These are phyloP conservation scores for Drosophila jambulina DNA, from an alignment of 1,140 invertebrate genomes.

Conservation along the genomic window DNA sequence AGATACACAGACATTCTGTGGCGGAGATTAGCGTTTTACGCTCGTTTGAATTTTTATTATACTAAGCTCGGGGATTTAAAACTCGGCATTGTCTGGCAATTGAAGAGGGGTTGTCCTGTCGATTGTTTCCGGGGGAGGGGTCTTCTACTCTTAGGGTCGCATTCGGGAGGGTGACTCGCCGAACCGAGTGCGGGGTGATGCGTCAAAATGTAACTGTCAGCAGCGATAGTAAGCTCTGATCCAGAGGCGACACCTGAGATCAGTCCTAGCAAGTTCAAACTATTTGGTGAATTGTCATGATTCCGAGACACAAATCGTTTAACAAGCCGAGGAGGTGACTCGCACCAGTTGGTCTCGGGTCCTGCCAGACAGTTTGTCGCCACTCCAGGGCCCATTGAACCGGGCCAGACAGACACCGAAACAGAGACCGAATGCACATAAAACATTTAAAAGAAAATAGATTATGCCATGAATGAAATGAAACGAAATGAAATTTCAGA, in stretches of 20 bases:
- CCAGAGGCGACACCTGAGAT: slow-evolving; percentile 28
- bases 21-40: slow-evolving; percentile 84
- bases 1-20: slow-evolving; percentile 64
- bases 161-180: slow-evolving; percentile 24
- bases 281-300: slow-evolving; percentile 31
- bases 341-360: slow-evolving; percentile 37
- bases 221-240: slow-evolving; percentile 30
- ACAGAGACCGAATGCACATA: slow-evolving; percentile 52
- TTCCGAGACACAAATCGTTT: slow-evolving; percentile 43
- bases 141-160: slow-evolving; percentile 27
- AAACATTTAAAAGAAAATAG: slow-evolving; percentile 81
- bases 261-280: background rate
- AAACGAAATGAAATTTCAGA: slow-evolving; percentile 83
- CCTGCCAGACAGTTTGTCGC: slow-evolving; percentile 77
- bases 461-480: slow-evolving; percentile 80
- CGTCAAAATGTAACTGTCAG: slow-evolving; percentile 56
- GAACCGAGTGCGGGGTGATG: slow-evolving; percentile 15
- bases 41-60: slow-evolving; percentile 85
- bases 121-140: slow-evolving; percentile 52
- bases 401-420: slow-evolving; percentile 14
- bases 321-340: slow-evolving; percentile 29
- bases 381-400: slow-evolving; percentile 55
- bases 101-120: slow-evolving; percentile 70
- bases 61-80: slow-evolving; percentile 77
- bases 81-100: slow-evolving; percentile 65